Conservation (phyloP, 2,888 invertebrate genomes). For the Cryptocheilus praepositus region DNA sequence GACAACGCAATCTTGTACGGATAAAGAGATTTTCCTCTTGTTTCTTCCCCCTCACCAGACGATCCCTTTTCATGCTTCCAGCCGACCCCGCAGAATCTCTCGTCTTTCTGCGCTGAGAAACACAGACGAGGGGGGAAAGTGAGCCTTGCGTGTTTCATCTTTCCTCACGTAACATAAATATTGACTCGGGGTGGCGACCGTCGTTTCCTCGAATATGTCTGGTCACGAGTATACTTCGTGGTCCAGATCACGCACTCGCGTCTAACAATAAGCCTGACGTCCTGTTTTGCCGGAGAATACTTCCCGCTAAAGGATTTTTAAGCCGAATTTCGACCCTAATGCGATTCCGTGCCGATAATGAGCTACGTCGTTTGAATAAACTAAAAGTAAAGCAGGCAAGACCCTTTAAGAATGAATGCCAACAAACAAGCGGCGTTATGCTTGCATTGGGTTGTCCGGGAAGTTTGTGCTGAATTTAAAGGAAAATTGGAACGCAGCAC, state of each 20-base stretch:
- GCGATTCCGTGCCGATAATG: no score
- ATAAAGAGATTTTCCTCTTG: slow-evolving; percentile 13
- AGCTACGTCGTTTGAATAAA: no score
- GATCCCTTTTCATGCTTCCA: not conserved
- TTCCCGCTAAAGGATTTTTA: no score
- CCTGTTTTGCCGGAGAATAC: no score
- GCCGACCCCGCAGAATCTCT: not conserved
- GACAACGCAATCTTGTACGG: not conserved
- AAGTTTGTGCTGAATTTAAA: no score
- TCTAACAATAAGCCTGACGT: not conserved
- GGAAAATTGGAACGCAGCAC: no score
- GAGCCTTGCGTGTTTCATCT: slow-evolving; percentile 31
- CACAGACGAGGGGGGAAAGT: slow-evolving; percentile 20
- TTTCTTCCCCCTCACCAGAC: not conserved
- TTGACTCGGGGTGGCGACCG: slow-evolving; percentile 45
- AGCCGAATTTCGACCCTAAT: no score
- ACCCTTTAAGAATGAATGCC: no score
- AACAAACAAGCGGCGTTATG: no score
- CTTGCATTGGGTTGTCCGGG: no score
- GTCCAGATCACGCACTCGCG: slow-evolving; percentile 24
- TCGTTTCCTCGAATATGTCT: slow-evolving; percentile 1
- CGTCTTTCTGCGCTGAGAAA: not conserved
- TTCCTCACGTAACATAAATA: slow-evolving; percentile 44
- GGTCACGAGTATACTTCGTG: slow-evolving; percentile 28
- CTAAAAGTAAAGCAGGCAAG: no score